phyloP scores from a whole-genome alignment of 2,797 vertebrate genomes.

The Pteropus rufus region DNA sequence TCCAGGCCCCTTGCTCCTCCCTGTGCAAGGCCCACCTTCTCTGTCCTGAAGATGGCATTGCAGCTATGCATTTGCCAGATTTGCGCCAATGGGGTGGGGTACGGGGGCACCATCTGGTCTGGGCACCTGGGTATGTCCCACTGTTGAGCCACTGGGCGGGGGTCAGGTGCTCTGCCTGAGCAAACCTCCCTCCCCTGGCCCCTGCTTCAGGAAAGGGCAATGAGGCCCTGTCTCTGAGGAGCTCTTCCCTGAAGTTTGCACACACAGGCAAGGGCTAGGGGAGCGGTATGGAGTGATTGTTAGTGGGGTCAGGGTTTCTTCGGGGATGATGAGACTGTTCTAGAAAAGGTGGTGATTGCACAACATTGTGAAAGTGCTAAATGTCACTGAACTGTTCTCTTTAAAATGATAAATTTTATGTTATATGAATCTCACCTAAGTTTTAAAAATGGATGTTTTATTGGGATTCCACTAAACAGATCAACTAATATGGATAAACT shows the following conservation, averaged over 20 bases:
- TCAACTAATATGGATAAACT: not conserved
- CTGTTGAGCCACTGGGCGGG: too few relatives aligned
- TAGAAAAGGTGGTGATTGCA: not conserved
- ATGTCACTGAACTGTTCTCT: not conserved
- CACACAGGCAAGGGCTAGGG: fast-evolving
- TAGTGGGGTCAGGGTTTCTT: not conserved
- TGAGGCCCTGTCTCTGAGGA: not conserved
- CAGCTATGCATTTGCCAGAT: not conserved
- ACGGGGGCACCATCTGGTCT: not conserved
- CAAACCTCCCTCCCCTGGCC: not conserved
- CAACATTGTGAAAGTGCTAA: not conserved
- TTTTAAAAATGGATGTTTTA: not conserved
- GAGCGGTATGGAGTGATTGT: not conserved
- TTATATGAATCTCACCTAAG: not conserved
- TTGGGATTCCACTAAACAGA: not conserved
- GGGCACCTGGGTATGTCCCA: not conserved
- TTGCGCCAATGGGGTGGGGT: not conserved
- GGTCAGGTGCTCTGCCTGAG: not conserved
- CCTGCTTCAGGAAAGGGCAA: not conserved
- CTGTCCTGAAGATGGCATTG: fast-evolving
- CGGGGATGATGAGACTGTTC: not conserved
- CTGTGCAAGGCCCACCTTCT: not conserved
- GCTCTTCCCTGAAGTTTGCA: not conserved
- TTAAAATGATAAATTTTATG: not conserved
- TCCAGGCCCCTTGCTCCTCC: not conserved